A percentile compares a stretch with the other conserved stretches of the same genome.
Conservation (phyloP, 2,888 invertebrate genomes). For the Meghimatium bilineatum region DNA sequence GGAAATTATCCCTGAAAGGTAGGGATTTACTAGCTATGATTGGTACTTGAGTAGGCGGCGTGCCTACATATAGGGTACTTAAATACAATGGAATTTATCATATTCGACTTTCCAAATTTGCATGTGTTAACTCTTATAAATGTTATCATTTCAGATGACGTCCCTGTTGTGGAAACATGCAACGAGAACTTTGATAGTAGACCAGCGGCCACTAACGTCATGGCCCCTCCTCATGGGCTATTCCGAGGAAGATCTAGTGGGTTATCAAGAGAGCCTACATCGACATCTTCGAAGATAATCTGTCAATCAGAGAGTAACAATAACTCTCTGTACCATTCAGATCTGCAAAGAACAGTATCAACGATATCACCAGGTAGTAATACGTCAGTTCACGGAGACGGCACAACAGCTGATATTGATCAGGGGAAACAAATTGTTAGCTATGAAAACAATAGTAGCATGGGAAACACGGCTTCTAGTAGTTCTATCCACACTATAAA, state of each 20-base stretch:
- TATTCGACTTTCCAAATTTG: too few species aligned
- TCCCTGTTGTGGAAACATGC: background rate
- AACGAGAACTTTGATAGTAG: background rate
- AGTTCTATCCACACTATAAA: background rate
- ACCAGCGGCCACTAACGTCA: background rate
- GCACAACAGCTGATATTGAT: too few species aligned
- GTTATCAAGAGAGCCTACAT: background rate
- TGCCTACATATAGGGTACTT: too few species aligned
- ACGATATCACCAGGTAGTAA: background rate
- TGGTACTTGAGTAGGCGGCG: too few species aligned
- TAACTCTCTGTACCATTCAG: background rate
- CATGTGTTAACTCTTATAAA: too few species aligned
- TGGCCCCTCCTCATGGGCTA: background rate
- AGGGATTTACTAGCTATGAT: too few species aligned
- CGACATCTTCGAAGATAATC: background rate
- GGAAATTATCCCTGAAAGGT: too few species aligned
- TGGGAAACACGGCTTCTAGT: background rate
- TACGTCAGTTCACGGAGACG: background rate
- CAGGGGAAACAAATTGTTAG: background rate
- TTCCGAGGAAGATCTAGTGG: background rate
- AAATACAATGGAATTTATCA: too few species aligned
- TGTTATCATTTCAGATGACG: slow-evolving; percentile 18
- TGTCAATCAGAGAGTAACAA: background rate
- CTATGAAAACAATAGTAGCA: background rate
- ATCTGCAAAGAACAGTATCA: background rate